These are phyloP conservation scores for Heliconius hewitsoni DNA, from an alignment of 1,140 invertebrate genomes.

Conservation along the genomic window DNA sequence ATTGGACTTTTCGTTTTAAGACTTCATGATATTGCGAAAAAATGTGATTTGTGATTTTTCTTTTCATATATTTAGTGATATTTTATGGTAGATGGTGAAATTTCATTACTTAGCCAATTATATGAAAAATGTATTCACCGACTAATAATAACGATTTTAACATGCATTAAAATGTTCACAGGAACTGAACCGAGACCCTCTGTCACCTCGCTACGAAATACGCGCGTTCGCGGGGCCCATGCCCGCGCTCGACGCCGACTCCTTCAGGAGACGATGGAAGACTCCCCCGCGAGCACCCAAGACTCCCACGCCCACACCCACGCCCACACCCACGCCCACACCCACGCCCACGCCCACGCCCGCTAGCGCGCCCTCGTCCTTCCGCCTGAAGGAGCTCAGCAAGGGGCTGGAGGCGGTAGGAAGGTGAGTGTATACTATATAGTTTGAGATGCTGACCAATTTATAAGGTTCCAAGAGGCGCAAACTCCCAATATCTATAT, in stretches of 20 bases:
- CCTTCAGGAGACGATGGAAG: conserved; percentile 90
- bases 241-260: conserved; percentile 86
- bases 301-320: background rate
- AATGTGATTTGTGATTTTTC: too few relatives aligned
- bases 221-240: conserved; percentile 93
- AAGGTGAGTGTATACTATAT: conserved; percentile 75
- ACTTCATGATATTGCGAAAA: too few relatives aligned
- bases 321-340: conserved; percentile 59
- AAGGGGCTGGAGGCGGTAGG: conserved; percentile 93
- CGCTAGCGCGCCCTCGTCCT: conserved; percentile 40
- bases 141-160: background rate
- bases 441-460: too few relatives aligned
- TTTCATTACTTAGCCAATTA: too few relatives aligned
- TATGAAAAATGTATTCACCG: too few relatives aligned
- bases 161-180: conserved; percentile 55
- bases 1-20: too few relatives aligned
- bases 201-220: conserved; percentile 87
- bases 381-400: conserved; percentile 87
- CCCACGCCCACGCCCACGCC: background rate
- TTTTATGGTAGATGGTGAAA: too few relatives aligned
- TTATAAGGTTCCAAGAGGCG: too few relatives aligned
- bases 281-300: conserved; percentile 83
- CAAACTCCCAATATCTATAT: too few relatives aligned
- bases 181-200: conserved; percentile 84
- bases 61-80: too few relatives aligned